Percentiles rank a stretch among this genome's conserved stretches.
phyloP scores from a whole-genome alignment of 2,888 invertebrate genomes.

The Drosophila vallismaia region DNA sequence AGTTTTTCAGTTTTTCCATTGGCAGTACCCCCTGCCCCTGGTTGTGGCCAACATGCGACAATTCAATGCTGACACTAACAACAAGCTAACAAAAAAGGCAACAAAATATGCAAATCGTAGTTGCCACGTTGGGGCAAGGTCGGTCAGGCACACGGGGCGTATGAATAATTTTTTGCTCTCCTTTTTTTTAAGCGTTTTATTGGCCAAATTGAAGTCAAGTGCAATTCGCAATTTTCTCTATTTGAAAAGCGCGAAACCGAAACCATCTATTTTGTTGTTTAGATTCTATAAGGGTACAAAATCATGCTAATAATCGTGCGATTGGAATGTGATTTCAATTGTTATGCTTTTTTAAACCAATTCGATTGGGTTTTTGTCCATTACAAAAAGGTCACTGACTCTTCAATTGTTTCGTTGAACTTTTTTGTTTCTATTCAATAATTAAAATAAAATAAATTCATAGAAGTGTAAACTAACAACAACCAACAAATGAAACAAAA shows the following conservation, averaged over 20 bases:
- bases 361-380: conserved; percentile 8
- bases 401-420: conserved; percentile 1
- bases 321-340: conserved; percentile 23
- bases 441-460: too few species aligned
- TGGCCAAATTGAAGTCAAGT: conserved; percentile 68
- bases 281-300: conserved; percentile 11
- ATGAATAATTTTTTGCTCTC: neutral
- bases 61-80: conserved; percentile 51
- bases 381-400: conserved; percentile 6
- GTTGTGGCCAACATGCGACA: conserved; percentile 57
- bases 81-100: conserved; percentile 19
- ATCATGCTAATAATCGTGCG: neutral
- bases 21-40: conserved; percentile 17
- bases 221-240: conserved; percentile 53
- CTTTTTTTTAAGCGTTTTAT: conserved; percentile 16
- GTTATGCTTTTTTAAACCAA: conserved; percentile 12
- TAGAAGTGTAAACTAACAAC: too few species aligned
- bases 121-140: conserved; percentile 37
- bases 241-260: conserved; percentile 37
- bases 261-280: conserved; percentile 23
- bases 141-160: conserved; percentile 16
- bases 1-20: conserved; percentile 27
- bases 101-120: conserved; percentile 49
- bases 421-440: neutral
- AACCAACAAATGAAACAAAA: neutral